Conservation (phyloP, 1,140 invertebrate species). For the Portunus trituberculatus region DNA sequence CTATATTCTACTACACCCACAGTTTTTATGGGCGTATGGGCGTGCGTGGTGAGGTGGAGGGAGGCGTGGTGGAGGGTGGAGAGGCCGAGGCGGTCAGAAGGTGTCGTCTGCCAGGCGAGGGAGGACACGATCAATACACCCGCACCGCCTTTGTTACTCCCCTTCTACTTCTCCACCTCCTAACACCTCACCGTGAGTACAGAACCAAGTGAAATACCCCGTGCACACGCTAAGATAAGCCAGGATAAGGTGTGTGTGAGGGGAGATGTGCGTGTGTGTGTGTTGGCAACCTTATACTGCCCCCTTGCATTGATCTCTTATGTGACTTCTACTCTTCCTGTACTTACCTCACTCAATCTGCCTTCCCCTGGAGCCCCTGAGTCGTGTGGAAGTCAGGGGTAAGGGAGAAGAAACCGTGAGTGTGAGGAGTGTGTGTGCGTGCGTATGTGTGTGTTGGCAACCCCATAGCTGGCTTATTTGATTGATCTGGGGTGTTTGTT, state of each 20-base stretch:
- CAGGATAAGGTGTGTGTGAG: neutral
- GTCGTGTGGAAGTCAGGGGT: too few species aligned
- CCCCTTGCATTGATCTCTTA: neutral
- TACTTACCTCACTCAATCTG: too few species aligned
- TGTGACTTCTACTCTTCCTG: neutral
- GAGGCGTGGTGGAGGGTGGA: neutral
- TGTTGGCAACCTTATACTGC: neutral
- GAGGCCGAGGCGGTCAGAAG: conserved; percentile 48
- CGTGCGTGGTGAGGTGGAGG: neutral
- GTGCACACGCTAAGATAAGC: neutral
- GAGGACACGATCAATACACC: conserved; percentile 62
- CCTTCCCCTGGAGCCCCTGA: too few species aligned
- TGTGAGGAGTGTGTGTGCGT: too few species aligned
- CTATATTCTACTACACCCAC: too few species aligned
- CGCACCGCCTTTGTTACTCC: conserved; percentile 61
- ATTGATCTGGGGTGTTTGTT: neutral
- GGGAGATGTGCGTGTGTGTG: neutral
- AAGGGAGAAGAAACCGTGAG: too few species aligned
- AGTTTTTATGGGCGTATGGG: too few species aligned
- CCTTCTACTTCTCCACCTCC: conserved; percentile 65
- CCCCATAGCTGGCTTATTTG: too few species aligned
- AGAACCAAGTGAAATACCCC: too few species aligned
- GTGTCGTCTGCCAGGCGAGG: conserved; percentile 63
- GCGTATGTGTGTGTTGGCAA: neutral
- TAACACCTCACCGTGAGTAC: conserved; percentile 71